A percentile compares a stretch with the other conserved stretches of the same genome.
These are phyloP conservation scores for Leptopterna dolabrata DNA, from an alignment of 2,888 invertebrate genomes.

Conservation along the genomic window DNA sequence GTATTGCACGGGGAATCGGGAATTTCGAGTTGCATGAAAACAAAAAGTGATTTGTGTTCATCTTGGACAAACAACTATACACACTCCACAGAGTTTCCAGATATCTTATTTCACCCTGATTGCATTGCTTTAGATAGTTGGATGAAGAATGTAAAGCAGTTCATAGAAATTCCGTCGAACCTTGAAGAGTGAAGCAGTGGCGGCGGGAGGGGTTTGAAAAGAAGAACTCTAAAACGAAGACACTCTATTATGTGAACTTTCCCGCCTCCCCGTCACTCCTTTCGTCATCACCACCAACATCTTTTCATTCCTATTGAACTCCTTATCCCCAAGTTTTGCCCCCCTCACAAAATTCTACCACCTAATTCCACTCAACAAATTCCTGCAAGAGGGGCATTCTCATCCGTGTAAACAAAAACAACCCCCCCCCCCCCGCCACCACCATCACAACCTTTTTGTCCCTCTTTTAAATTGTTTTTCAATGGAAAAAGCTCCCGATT, in stretches of 20 bases:
- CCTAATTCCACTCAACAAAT: neutral
- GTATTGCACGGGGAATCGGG: too few relatives aligned
- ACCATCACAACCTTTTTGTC: too few relatives aligned
- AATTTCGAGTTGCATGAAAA: too few relatives aligned
- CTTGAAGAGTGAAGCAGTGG: neutral
- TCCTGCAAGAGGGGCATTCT: neutral
- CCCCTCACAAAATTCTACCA: neutral
- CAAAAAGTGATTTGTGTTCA: too few relatives aligned
- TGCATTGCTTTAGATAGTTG: too few relatives aligned
- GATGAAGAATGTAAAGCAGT: neutral
- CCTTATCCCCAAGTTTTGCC: neutral
- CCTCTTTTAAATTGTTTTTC: neutral
- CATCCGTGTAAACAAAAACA: neutral
- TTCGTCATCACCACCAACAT: neutral
- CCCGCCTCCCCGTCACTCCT: neutral
- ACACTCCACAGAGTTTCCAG: too few relatives aligned
- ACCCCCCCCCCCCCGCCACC: neutral
- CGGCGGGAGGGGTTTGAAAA: neutral
- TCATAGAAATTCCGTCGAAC: neutral
- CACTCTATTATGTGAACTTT: neutral
- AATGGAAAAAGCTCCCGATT: neutral
- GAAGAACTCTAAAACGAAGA: neutral
- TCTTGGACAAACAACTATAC: too few relatives aligned
- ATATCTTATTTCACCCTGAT: too few relatives aligned
- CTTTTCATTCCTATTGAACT: neutral